Conservation (phyloP, 1,140 invertebrate species). For the Brachionus angularis region DNA sequence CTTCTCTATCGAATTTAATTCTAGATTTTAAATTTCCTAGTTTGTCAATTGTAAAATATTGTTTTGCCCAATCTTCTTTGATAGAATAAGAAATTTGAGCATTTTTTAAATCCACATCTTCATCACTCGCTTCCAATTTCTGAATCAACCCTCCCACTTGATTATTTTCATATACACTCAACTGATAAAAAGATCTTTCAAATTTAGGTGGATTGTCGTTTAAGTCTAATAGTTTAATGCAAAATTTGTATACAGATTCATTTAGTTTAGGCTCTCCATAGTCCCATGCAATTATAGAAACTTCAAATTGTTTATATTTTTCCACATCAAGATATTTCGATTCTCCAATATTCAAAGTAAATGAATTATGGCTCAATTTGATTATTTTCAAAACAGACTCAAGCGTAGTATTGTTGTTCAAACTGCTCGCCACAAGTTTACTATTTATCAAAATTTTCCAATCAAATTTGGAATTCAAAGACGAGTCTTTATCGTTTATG, state of each 20-base stretch:
- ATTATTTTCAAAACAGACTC: not conserved
- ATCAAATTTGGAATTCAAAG: not conserved
- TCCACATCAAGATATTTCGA: slow-evolving; percentile 11
- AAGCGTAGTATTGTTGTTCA: not conserved
- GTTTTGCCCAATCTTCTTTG: too few species aligned
- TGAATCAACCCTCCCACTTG: too few species aligned
- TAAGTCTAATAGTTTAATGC: not conserved
- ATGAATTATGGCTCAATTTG: slow-evolving; percentile 14
- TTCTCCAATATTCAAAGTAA: slow-evolving; percentile 15
- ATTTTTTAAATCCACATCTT: too few species aligned
- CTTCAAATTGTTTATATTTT: slow-evolving; percentile 16
- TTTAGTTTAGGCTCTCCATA: not conserved
- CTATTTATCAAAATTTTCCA: slow-evolving; percentile 16
- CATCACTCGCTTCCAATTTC: too few species aligned
- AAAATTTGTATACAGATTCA: not conserved
- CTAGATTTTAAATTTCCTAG: too few species aligned
- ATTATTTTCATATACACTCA: too few species aligned
- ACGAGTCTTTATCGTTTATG: slow-evolving; percentile 28
- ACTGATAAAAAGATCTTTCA: not conserved
- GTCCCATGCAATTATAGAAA: slow-evolving; percentile 29
- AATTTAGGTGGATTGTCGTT: slow-evolving; percentile 23
- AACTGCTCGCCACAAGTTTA: not conserved
- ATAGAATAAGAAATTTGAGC: too few species aligned
- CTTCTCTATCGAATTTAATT: too few species aligned
- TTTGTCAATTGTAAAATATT: too few species aligned